These are phyloP conservation scores for Cantharis rufa DNA, from an alignment of 2,888 invertebrate species.

Conservation along the genomic window DNA sequence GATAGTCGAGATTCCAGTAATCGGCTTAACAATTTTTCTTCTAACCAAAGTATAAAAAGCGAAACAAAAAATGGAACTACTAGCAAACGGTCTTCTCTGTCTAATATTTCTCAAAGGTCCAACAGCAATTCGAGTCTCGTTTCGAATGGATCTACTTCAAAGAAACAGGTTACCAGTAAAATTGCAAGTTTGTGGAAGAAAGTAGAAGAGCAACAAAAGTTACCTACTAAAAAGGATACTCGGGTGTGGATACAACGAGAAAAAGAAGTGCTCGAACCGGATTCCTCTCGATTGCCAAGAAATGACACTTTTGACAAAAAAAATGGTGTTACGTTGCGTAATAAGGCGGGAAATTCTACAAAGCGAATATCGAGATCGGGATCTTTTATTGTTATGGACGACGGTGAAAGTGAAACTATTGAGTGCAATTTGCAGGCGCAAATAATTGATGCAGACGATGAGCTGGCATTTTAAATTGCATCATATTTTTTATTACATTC, in stretches of 20 bases:
- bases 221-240: slow-evolving; percentile 57
- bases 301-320: slow-evolving; percentile 70
- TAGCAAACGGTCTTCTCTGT: slow-evolving; percentile 34
- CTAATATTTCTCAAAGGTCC: slow-evolving; percentile 52
- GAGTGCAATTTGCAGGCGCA: slow-evolving; percentile 1
- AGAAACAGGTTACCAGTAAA: slow-evolving; percentile 74
- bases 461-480: slow-evolving; percentile 7
- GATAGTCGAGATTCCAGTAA: slow-evolving; percentile 48
- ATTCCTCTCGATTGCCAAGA: slow-evolving; percentile 58
- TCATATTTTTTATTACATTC: background rate
- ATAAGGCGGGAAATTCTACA: slow-evolving; percentile 40
- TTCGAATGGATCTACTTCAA: slow-evolving; percentile 54
- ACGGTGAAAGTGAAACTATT: slow-evolving; percentile 28
- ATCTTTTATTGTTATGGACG: slow-evolving; percentile 58
- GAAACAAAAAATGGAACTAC: slow-evolving; percentile 34
- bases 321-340: slow-evolving; percentile 39
- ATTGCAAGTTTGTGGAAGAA: slow-evolving; percentile 82
- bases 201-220: slow-evolving; percentile 70
- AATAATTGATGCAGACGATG: slow-evolving; percentile 1
- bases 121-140: slow-evolving; percentile 66
- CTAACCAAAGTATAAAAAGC: slow-evolving; percentile 63
- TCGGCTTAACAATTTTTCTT: slow-evolving; percentile 56
- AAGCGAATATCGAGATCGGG: slow-evolving; percentile 59
- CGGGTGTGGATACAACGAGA: slow-evolving; percentile 48
- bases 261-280: background rate